Evolutionary conservation across 2,113 vertebrate genomes (phyloP), one percentile per base, ranked within the genome.

Genomic region (Myiagra hebetior): DNA sequence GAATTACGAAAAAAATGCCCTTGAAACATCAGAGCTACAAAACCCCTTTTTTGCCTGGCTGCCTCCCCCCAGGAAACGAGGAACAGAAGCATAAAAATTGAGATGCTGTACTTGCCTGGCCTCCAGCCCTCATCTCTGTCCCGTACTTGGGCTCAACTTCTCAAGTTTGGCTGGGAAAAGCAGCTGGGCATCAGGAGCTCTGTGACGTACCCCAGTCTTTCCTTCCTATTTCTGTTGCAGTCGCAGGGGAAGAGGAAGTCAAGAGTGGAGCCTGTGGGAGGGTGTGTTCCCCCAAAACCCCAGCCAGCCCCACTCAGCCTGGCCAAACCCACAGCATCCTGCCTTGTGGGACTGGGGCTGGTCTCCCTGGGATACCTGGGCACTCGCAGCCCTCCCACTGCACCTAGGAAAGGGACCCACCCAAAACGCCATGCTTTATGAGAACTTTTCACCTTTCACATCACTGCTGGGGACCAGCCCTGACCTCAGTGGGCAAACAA

Each of bases 171-270:
- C 33, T 69, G 68, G 46, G 46, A 76, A 75, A 67, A 62, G n/a
- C 50, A 77, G 59, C 11, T 2, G 2, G 22, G 52, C 44, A 72
- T 70, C 6, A 1, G 62, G 35, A 86, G 46, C 37, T 78, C 26
- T 63, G 63, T 7, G 8, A 47, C 0, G 3, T 13, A 33, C 91
- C 55, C 65, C 56, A 68, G 3, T 35, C 84, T 76, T 93, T 93
- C 69, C 89, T 94, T 89, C 87, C 49, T 96, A 46, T 30, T 81
- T 91, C 89, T 80, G 33, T 22, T 13, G 17, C 30, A 22, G 63
- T 44, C 6, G 17, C 8, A 50, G 33, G 77, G 68, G 69, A 89
- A 85, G 80, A 96, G 96, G 97, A 97, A 97, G 96, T 97, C 30
- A 2, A 2, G 35, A 59, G 69, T 1, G 4, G 56, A 30, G 57